Conservation (phyloP, 2,797 vertebrate genomes). For the Sciaenops ocellatus region DNA sequence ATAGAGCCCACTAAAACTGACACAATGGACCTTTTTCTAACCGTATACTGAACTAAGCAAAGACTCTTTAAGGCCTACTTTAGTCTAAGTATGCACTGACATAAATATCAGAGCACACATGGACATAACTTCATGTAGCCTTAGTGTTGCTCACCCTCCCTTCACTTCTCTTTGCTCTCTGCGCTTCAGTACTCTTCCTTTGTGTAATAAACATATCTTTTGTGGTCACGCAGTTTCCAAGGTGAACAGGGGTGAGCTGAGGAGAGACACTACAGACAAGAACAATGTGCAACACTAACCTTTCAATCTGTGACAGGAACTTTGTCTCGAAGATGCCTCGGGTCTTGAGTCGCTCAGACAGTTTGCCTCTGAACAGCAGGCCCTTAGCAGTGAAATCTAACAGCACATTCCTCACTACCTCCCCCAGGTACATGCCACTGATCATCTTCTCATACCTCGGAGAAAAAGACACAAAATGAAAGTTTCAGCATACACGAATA, state of each 20-base stretch:
- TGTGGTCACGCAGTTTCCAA: rapidly evolving
- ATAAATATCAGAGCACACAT: not conserved
- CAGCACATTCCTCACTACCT: constrained; percentile 93
- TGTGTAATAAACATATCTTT: not conserved
- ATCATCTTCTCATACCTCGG: constrained; percentile 97
- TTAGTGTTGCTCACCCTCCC: not conserved
- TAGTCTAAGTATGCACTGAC: too few relatives aligned
- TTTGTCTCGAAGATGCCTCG: constrained; percentile 97
- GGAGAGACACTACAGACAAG: not conserved
- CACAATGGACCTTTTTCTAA: too few relatives aligned
- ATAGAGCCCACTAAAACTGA: too few relatives aligned
- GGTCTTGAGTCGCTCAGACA: constrained; percentile 95
- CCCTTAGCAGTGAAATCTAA: constrained; percentile 93
- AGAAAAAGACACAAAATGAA: constrained; percentile 17
- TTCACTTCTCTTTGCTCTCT: not conserved
- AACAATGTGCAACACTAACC: constrained; percentile 79
- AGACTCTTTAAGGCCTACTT: too few relatives aligned
- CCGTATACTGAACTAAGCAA: not conserved
- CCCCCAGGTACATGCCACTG: constrained; percentile 98
- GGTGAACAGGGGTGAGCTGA: not conserved
- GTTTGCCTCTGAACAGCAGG: constrained; percentile 92
- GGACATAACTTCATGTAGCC: not conserved
- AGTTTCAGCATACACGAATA: not conserved
- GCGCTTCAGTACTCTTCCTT: too few relatives aligned
- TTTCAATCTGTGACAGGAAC: constrained; percentile 98